These are phyloP conservation scores for Pardosa pseudoannulata DNA, from an alignment of 2,888 invertebrate genomes.

Conservation along the genomic window DNA sequence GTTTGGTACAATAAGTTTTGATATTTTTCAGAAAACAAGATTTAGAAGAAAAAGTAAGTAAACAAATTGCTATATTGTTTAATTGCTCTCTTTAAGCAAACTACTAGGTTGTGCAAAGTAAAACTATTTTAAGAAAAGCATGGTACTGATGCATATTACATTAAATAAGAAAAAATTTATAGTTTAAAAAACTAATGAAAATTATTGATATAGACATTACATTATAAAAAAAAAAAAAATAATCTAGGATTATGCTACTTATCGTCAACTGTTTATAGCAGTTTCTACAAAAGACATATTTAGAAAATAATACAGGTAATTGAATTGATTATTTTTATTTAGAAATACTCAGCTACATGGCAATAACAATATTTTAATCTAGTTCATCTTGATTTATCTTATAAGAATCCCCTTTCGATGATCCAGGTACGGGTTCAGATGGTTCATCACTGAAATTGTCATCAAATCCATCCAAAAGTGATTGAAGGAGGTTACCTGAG, in stretches of 20 bases:
- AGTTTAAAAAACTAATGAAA: no score
- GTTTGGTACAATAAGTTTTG: no score
- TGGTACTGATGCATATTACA: no score
- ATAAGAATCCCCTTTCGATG: slow-evolving; percentile 51
- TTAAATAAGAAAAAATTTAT: no score
- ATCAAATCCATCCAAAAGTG: slow-evolving; percentile 59
- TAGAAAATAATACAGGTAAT: slow-evolving; percentile 16
- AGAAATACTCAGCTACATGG: slow-evolving; percentile 21
- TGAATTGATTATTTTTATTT: slow-evolving; percentile 22
- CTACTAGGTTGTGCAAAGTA: no score
- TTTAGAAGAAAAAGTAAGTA: no score
- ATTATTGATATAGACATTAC: slow-evolving; percentile 21
- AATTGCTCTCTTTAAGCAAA: no score
- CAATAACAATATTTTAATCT: slow-evolving; percentile 38
- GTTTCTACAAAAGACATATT: slow-evolving; percentile 10
- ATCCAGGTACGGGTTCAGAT: slow-evolving; percentile 55
- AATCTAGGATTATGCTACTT: slow-evolving; percentile 5
- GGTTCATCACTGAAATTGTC: slow-evolving; percentile 56
- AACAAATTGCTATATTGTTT: no score
- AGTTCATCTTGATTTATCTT: slow-evolving; percentile 64
- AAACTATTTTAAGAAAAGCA: no score
- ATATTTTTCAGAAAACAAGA: no score
- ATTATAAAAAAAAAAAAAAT: slow-evolving; percentile 28
- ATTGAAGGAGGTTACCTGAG: slow-evolving; percentile 65
- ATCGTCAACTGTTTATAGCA: background rate